Percentiles rank a stretch among this genome's conserved stretches.
Conservation (phyloP, 2,113 vertebrate species). For the Hippocampus barbouri region DNA sequence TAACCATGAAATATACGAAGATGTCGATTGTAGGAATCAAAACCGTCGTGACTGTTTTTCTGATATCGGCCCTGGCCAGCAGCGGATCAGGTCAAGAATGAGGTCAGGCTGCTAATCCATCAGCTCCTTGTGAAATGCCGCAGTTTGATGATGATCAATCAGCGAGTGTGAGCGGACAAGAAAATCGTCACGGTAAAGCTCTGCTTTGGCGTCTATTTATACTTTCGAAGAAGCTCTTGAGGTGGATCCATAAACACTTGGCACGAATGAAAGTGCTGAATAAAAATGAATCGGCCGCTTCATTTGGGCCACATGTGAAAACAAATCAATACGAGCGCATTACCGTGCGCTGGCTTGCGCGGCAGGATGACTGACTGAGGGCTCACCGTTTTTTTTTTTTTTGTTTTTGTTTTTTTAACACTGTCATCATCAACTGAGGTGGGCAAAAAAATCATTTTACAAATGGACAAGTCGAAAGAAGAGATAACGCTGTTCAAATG, state of each 20-base stretch:
- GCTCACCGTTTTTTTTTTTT: no score
- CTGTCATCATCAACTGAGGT: no score
- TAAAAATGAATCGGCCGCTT: not conserved
- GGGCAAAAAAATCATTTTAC: no score
- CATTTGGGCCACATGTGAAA: not conserved
- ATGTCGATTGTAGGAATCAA: no score
- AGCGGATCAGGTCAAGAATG: not conserved
- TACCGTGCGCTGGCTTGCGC: no score
- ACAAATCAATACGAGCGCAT: no score
- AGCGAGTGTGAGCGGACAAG: not conserved
- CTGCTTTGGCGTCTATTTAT: not conserved
- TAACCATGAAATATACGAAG: no score
- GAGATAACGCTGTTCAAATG: no score
- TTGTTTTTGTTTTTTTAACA: no score
- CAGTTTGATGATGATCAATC: not conserved
- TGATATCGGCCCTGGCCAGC: not conserved
- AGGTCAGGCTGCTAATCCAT: not conserved
- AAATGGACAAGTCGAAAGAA: no score
- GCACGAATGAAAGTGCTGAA: not conserved
- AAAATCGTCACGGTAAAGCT: not conserved
- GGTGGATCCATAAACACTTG: not conserved
- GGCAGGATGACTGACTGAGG: no score
- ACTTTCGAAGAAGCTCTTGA: not conserved
- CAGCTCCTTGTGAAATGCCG: not conserved
- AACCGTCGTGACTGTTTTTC: not conserved